These are phyloP conservation scores for Rhinichthys klamathensis DNA, from an alignment of 2,113 vertebrate species.

Conservation along the genomic window DNA sequence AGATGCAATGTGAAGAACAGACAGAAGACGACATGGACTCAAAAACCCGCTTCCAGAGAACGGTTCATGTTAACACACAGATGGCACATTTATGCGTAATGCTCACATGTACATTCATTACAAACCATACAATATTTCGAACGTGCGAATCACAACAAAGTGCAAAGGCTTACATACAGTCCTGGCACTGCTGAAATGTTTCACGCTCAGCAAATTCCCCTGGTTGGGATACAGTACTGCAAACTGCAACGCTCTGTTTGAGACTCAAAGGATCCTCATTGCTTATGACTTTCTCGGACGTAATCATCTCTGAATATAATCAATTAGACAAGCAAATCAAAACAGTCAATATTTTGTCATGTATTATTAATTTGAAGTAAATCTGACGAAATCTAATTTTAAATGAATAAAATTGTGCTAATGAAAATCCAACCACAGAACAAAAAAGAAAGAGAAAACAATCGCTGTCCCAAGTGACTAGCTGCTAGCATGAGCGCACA, in stretches of 20 bases:
- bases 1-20: not conserved
- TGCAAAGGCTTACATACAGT: not conserved
- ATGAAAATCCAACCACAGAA: not conserved
- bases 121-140: not conserved
- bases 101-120: not conserved
- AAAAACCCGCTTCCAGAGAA: not conserved
- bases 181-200: not conserved
- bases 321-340: not conserved
- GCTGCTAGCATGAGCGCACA: not conserved
- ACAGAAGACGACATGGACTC: not conserved
- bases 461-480: not conserved
- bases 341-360: too few species aligned
- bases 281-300: not conserved
- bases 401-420: not conserved
- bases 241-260: not conserved
- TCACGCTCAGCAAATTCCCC: slow-evolving; percentile 32
- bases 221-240: not conserved
- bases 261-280: not conserved
- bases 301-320: not conserved
- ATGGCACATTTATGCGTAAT: not conserved
- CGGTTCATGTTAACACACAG: not conserved
- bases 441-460: not conserved
- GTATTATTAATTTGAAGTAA: too few species aligned
- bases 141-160: slow-evolving; percentile 10
- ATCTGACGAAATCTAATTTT: too few species aligned